Base-by-base conservation (phyloP, 2,113 vertebrate species). In the Martes martes region DNA sequence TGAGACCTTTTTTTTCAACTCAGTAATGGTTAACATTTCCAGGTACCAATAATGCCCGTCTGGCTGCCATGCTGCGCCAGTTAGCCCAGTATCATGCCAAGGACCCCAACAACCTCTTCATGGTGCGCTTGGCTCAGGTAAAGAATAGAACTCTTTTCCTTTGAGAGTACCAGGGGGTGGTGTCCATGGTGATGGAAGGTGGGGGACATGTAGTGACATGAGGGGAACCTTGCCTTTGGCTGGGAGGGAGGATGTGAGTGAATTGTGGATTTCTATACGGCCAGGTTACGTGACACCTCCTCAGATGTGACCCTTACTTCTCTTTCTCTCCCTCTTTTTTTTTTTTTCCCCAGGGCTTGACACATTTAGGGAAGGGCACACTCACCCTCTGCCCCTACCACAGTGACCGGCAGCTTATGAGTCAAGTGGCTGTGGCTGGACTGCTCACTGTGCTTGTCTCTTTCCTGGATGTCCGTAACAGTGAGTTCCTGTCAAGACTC, bases 71-170 rank as follows among this genome's bases (percentile, higher is more conserved):
- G 99, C 98, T 99, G 95, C 98, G 99, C 50, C 99, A 99, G 98
- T 99, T 99, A 47, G 99, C 99, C 45, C 99, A 99, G 96, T 99
- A 99, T 98, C 99, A 99, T 0, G 99, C 99, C 98, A 99, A 99
- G 98, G 99, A 99, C 98, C 99, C 99, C 65, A 99, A 99, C 99
- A 99, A 99, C 95, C 99, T 99, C 97, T 99, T 99, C 98, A 99
- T 99, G 99, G 99, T 99, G 98, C 99, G 99, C 96, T 98, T 99
- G 97, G 99, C 99, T 96, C 99, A 99, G 99, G 99, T 99, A 98
- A 95, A 82, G 88, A 73, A 31, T 80, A 55, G 24, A 82, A 26
- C 6, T 39, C 3, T 78, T 63, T 21, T 85, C 59, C 63, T 91
- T 65, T 21, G 50, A 61, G 31, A 55, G 24, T 91, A 80, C 61